phyloP scores from a whole-genome alignment of 2,797 vertebrate genomes.

The Cyprinodon diabolis region DNA sequence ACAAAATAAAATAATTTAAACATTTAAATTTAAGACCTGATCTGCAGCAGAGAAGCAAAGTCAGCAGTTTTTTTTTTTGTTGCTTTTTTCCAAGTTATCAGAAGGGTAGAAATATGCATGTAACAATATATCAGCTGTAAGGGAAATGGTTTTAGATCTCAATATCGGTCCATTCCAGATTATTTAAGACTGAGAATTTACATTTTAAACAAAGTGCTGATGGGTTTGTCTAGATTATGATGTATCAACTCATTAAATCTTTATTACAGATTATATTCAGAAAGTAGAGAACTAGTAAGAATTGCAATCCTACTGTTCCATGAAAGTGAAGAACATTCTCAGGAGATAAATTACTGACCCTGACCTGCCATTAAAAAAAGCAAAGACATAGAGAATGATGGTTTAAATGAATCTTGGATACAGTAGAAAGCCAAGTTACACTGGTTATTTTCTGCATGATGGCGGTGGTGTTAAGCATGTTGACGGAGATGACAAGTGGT shows the following conservation, averaged over 20 bases:
- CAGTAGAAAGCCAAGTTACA: background rate
- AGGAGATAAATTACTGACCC: background rate
- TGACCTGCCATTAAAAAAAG: background rate
- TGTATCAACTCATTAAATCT: background rate
- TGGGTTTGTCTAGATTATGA: background rate
- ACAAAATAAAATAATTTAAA: too few relatives aligned
- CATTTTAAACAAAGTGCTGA: background rate
- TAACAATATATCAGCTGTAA: too few relatives aligned
- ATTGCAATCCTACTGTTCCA: background rate
- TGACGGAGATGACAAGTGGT: slow-evolving; percentile 32
- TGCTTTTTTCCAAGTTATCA: too few relatives aligned
- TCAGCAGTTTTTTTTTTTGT: too few relatives aligned
- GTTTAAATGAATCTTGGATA: background rate
- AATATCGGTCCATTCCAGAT: background rate
- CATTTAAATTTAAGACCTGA: too few relatives aligned
- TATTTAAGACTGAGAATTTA: background rate
- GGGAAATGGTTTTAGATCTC: too few relatives aligned
- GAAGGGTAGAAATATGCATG: too few relatives aligned
- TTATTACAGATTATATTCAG: too few relatives aligned
- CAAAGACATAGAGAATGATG: too few relatives aligned
- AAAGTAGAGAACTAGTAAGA: background rate
- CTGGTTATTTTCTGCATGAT: background rate
- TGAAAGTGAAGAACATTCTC: background rate
- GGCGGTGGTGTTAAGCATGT: background rate
- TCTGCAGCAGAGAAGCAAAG: too few relatives aligned